phyloP scores from a whole-genome alignment of 1,140 invertebrate species.

The Zaprionus lachaisei region DNA sequence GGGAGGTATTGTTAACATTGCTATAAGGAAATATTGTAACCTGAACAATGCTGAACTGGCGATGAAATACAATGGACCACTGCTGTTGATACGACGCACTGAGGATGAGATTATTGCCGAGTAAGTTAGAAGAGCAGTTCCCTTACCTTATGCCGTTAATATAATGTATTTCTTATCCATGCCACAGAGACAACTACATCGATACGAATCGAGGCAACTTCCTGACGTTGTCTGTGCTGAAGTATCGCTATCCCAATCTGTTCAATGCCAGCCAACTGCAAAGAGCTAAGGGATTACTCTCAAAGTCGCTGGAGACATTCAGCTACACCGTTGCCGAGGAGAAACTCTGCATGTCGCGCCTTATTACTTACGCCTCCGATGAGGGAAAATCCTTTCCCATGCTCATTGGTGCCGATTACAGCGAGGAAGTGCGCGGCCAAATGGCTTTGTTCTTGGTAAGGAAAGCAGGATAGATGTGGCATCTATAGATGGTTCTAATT shows the following conservation, averaged over 20 bases:
- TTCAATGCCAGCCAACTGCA: slow-evolving; percentile 86
- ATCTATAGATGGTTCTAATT: slow-evolving; percentile 27
- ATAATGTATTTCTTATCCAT: neutral
- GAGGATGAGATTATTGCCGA: slow-evolving; percentile 95
- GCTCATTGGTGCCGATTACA: slow-evolving; percentile 87
- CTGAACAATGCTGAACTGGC: slow-evolving; percentile 92
- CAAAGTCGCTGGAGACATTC: slow-evolving; percentile 70
- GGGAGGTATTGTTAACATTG: slow-evolving; percentile 89
- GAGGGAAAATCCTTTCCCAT: slow-evolving; percentile 87
- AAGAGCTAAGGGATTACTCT: slow-evolving; percentile 54
- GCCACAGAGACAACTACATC: slow-evolving; percentile 87
- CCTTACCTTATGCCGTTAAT: neutral
- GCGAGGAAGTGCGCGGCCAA: slow-evolving; percentile 85
- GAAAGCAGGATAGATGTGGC: neutral
- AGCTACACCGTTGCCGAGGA: slow-evolving; percentile 75
- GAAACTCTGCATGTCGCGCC: slow-evolving; percentile 85
- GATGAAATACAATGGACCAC: slow-evolving; percentile 90
- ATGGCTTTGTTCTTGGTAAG: slow-evolving; percentile 88
- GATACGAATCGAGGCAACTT: slow-evolving; percentile 94
- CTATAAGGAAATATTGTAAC: slow-evolving; percentile 93
- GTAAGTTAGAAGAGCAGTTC: slow-evolving; percentile 39
- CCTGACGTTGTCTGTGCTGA: slow-evolving; percentile 90
- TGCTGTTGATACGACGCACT: slow-evolving; percentile 93
- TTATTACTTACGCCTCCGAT: slow-evolving; percentile 86
- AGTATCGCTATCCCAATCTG: slow-evolving; percentile 91